These are phyloP conservation scores for Tichodroma muraria DNA, from an alignment of 2,113 vertebrate genomes.

Conservation along the genomic window DNA sequence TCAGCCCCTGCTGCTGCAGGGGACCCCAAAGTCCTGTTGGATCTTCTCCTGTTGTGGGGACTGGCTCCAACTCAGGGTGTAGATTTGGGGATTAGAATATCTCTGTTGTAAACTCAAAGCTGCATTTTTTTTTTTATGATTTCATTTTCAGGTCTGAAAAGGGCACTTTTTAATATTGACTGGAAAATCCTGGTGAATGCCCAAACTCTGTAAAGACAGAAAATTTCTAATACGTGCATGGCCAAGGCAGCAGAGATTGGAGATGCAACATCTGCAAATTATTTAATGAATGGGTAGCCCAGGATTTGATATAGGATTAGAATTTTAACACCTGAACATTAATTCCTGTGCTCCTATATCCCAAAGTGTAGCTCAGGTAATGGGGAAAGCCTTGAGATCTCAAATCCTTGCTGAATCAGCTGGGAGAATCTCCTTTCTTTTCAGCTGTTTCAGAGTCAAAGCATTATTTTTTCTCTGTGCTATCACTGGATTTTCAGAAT, in stretches of 20 bases:
- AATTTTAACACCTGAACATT: not conserved
- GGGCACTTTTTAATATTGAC: not conserved
- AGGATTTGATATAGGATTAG: not conserved
- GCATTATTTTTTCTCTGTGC: not conserved
- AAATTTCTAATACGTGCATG: accelerated
- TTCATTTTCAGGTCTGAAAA: not conserved
- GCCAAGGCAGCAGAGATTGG: not conserved
- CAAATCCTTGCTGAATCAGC: not conserved
- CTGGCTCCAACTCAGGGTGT: not conserved
- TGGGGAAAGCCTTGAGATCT: not conserved
- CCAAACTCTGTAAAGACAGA: not conserved
- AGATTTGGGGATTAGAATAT: not conserved
- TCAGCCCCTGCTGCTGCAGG: not conserved
- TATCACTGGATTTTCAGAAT: not conserved
- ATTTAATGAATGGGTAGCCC: not conserved
- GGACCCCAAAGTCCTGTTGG: not conserved
- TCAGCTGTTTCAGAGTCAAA: not conserved
- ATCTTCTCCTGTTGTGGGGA: not conserved
- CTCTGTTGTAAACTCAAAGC: not conserved
- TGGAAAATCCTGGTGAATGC: not conserved
- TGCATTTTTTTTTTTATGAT: no score
- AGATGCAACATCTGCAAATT: not conserved
- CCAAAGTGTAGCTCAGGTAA: not conserved
- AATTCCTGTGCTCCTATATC: not conserved
- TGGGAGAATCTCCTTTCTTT: not conserved